These are phyloP conservation scores for Tachina lurida DNA, from an alignment of 2,888 invertebrate species.

Conservation along the genomic window DNA sequence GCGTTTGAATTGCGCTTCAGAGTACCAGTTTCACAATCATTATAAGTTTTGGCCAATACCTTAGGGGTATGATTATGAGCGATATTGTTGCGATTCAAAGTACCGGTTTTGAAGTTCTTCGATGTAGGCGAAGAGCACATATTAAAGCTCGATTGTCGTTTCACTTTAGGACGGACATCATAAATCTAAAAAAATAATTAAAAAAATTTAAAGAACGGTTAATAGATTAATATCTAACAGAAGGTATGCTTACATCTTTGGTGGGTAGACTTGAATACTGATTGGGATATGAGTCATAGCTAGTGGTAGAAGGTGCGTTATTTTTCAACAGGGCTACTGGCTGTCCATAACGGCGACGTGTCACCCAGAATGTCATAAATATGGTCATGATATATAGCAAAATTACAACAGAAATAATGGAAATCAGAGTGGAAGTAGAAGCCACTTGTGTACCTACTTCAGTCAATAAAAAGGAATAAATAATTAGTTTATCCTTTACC, in stretches of 20 bases:
- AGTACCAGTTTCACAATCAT: slow-evolving; percentile 91
- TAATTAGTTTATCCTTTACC: no score
- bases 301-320: slow-evolving; percentile 87
- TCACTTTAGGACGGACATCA: slow-evolving; percentile 83
- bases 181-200: slow-evolving; percentile 78
- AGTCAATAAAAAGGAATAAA: neutral
- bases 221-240: neutral
- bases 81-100: slow-evolving; percentile 85
- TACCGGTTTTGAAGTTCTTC: slow-evolving; percentile 81
- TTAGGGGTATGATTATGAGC: slow-evolving; percentile 87
- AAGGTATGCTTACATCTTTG: slow-evolving; percentile 86
- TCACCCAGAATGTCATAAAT: slow-evolving; percentile 80
- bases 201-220: neutral
- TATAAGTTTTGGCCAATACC: slow-evolving; percentile 87
- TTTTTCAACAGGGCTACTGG: slow-evolving; percentile 82
- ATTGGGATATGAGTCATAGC: slow-evolving; percentile 92
- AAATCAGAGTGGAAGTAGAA: slow-evolving; percentile 75
- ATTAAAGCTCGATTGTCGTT: slow-evolving; percentile 89
- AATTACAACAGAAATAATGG: slow-evolving; percentile 83
- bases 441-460: slow-evolving; percentile 76
- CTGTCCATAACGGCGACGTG: slow-evolving; percentile 83
- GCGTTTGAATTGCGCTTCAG: slow-evolving; percentile 89
- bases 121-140: slow-evolving; percentile 79
- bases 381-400: slow-evolving; percentile 83
- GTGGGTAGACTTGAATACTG: slow-evolving; percentile 92